These are phyloP conservation scores for Coleophora deauratella DNA, from an alignment of 2,888 invertebrate genomes.

Conservation along the genomic window DNA sequence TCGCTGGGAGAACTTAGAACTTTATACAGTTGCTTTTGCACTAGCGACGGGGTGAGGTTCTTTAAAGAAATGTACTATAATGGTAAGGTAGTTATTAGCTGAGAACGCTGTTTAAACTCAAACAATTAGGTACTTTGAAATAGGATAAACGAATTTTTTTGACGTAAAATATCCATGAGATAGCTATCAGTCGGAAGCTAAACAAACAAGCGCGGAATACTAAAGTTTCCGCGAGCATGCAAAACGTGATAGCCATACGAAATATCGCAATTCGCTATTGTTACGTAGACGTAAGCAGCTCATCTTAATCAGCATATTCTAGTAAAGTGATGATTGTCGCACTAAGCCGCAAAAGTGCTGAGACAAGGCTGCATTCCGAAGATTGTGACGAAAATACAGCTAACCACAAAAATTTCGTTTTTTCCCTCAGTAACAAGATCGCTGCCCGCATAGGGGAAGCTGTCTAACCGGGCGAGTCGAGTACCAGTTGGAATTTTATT, in stretches of 20 bases:
- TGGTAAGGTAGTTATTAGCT: no score
- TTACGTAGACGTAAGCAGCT: constrained; percentile 44
- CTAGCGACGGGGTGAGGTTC: no score
- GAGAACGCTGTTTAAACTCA: no score
- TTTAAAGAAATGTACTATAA: no score
- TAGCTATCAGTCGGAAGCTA: constrained; percentile 33
- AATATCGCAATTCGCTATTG: constrained; percentile 31
- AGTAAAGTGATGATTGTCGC: constrained; percentile 32
- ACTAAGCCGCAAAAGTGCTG: neutral
- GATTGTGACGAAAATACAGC: constrained; percentile 28
- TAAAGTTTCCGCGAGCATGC: constrained; percentile 29
- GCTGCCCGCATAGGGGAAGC: constrained; percentile 48
- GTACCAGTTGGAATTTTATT: constrained; percentile 39
- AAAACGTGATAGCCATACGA: constrained; percentile 44
- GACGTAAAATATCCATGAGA: no score
- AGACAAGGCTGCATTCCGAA: constrained; percentile 24
- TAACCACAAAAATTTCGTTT: constrained; percentile 54
- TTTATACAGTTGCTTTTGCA: no score
- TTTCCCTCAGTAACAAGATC: constrained; percentile 21
- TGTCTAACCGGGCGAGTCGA: constrained; percentile 26
- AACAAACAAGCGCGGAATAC: constrained; percentile 34
- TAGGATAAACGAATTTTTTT: no score
- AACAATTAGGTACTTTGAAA: no score
- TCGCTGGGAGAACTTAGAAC: no score
- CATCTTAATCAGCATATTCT: constrained; percentile 54